Evolutionary conservation across 2,888 invertebrate species (phyloP), one percentile per base, ranked within the genome.

Genomic region (Andrena chrysosceles): DNA sequence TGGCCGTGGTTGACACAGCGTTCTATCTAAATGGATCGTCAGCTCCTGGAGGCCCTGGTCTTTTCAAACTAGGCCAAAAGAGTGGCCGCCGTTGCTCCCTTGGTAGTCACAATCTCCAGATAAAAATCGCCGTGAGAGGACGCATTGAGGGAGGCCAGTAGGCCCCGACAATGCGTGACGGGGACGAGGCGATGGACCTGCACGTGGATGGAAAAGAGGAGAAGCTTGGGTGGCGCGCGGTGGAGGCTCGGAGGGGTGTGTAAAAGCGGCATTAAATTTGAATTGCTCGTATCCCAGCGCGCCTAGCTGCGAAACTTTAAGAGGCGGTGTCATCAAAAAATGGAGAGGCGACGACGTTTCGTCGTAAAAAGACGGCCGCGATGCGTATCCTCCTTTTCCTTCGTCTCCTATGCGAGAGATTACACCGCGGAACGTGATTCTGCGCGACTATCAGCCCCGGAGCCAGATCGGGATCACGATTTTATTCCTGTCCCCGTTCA

Each of bases 181-280:
- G 16, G 5, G 23, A 31, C 16, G 56, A 20, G 62, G 31, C 20
- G 49, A 63, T 10, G 35, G 35, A 66, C 10, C 16, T 23, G 29
- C 33, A 67, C 8, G 56, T 23, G 8, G 20, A 49, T 0, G 26
- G 71, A 72, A 72, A n/a, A 42, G 56, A 16, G 48, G 20, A 33
- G 68, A 20, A 23, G 23, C 31, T 1, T 20, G 20, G 26, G 23
- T 26, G 20, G 13, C n/a, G 35, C 60, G 31, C 60, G 60, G 31
- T 67, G 70, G 67, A 35, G 26, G 68, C 31, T 48, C 52, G 31
- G 31, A 63, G 64, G 67, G 77, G 13, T 42, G 16, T 56, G 78
- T 85, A 80, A 83, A 83, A 84, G 74, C 54, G 75, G 84, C 89
- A 87, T 89, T 89, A 89, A 90, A 90, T 85, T 90, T 89, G 77